Percentiles rank a stretch among this genome's conserved stretches.
Conservation (phyloP, 2,797 vertebrate species). For the Microtus californicus region DNA sequence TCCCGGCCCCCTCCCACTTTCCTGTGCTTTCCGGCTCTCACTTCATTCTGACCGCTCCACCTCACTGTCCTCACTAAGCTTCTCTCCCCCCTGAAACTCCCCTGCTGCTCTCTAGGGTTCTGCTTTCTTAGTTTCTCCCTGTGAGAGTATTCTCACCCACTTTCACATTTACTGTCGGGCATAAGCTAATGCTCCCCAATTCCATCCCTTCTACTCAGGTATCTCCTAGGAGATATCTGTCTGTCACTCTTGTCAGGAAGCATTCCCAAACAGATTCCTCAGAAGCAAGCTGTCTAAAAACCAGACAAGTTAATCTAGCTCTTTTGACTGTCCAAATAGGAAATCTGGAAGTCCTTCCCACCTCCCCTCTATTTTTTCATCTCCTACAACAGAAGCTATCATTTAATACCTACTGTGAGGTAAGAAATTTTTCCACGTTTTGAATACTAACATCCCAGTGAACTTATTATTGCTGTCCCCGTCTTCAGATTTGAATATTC, state of each 20-base stretch:
- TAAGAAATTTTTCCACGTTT: neutral
- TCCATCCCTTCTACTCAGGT: conserved; percentile 5
- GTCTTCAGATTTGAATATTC: conserved; percentile 16
- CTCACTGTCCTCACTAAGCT: neutral
- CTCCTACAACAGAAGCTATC: neutral
- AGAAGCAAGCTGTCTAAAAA: neutral
- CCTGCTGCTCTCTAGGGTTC: neutral
- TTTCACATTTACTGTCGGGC: neutral
- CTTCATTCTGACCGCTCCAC: neutral
- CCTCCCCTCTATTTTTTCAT: neutral
- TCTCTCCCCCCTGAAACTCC: neutral
- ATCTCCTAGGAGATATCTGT: neutral
- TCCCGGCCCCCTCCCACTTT: neutral
- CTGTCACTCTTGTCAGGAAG: conserved; percentile 19
- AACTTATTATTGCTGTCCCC: neutral
- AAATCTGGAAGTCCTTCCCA: neutral
- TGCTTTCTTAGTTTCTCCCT: neutral
- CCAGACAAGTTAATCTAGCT: neutral
- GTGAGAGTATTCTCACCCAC: neutral
- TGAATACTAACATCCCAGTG: neutral
- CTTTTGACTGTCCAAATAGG: neutral
- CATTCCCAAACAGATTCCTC: neutral
- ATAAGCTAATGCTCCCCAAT: neutral
- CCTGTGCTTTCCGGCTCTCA: neutral
- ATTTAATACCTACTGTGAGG: neutral